These are phyloP conservation scores for Capitulum mitella DNA, from an alignment of 2,888 invertebrate species.

Conservation along the genomic window DNA sequence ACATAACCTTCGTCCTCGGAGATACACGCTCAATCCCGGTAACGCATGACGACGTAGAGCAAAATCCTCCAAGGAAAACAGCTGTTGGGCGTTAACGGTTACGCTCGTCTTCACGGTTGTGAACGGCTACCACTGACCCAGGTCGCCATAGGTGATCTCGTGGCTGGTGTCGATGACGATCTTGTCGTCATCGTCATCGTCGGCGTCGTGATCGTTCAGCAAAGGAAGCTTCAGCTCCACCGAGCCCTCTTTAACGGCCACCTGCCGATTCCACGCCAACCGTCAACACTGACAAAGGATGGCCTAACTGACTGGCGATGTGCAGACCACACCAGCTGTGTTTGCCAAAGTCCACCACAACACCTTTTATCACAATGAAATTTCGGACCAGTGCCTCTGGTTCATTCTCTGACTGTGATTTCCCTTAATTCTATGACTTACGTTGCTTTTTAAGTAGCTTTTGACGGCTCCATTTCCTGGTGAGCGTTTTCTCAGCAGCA, in stretches of 20 bases:
- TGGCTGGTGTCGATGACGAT: neutral
- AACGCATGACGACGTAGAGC: too few relatives aligned
- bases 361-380: too few relatives aligned
- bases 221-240: conserved; percentile 31
- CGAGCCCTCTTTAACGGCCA: neutral
- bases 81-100: too few relatives aligned
- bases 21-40: too few relatives aligned
- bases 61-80: too few relatives aligned
- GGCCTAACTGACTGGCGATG: too few relatives aligned
- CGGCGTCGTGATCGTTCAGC: conserved; percentile 24
- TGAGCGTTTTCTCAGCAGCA: conserved; percentile 38
- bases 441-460: neutral
- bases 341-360: too few relatives aligned
- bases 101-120: too few relatives aligned
- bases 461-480: neutral
- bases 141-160: conserved; percentile 30
- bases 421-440: neutral
- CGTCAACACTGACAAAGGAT: neutral
- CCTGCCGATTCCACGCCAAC: neutral
- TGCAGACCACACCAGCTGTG: too few relatives aligned
- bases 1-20: too few relatives aligned
- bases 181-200: conserved; percentile 27
- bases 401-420: too few relatives aligned
- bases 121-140: conserved; percentile 27
- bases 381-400: too few relatives aligned